These are phyloP conservation scores for Siniperca chuatsi DNA, from an alignment of 2,113 vertebrate species.

Conservation along the genomic window DNA sequence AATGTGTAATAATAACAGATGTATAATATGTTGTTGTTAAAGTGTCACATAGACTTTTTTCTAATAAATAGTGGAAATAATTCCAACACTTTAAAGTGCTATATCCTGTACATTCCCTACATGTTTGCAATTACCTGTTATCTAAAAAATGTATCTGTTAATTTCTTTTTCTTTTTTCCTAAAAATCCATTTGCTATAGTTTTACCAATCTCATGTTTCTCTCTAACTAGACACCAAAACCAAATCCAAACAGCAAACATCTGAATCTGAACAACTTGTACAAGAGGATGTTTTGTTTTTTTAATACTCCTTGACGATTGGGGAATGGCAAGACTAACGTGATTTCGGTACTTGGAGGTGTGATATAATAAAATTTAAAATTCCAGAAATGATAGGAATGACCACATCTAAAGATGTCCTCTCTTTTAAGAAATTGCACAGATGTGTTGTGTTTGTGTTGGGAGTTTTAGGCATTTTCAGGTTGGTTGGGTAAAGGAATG, in stretches of 20 bases:
- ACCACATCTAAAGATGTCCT: not conserved
- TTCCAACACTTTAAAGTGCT: not conserved
- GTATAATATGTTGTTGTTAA: not conserved
- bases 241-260: not conserved
- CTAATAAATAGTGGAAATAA: not conserved
- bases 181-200: not conserved
- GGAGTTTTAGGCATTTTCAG: not conserved
- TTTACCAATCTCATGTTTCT: not conserved
- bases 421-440: not conserved
- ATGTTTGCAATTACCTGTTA: not conserved
- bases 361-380: not conserved
- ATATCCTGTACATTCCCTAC: not conserved
- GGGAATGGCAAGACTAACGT: not conserved
- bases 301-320: not conserved
- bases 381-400: not conserved
- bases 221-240: not conserved
- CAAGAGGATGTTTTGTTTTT: not conserved
- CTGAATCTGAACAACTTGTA: not conserved
- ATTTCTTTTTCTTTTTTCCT: not conserved
- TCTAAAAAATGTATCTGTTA: not conserved
- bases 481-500: not conserved
- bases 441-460: not conserved
- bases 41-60: not conserved
- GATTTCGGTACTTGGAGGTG: not conserved
- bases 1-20: not conserved